A percentile compares a stretch with the other conserved stretches of the same genome.
Conservation (phyloP, 2,888 invertebrate genomes). For the Eristalis tenax region DNA sequence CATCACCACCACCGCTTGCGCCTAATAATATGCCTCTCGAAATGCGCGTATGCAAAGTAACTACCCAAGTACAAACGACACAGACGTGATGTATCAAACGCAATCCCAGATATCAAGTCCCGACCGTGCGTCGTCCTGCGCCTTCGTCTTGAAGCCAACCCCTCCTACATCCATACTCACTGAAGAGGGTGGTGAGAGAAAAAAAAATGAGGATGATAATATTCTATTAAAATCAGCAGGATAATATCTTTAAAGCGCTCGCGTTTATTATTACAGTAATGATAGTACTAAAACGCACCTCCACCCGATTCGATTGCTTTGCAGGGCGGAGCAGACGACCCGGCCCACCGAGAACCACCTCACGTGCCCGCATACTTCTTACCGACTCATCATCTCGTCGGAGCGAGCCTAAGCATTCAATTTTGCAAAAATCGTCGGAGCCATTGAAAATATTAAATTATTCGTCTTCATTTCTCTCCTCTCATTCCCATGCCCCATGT, state of each 20-base stretch:
- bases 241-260: slow-evolving; percentile 60
- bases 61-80: slow-evolving; percentile 54
- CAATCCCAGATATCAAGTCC: slow-evolving; percentile 18
- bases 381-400: not conserved
- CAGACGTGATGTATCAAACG: slow-evolving; percentile 66
- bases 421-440: slow-evolving; percentile 57
- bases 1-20: not conserved
- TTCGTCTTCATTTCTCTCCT: slow-evolving; percentile 38
- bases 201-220: slow-evolving; percentile 46
- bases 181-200: not conserved
- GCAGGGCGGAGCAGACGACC: not conserved
- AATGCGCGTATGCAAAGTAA: slow-evolving; percentile 56
- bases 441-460: slow-evolving; percentile 70
- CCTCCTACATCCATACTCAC: too few relatives aligned
- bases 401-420: slow-evolving; percentile 51
- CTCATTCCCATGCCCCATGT: not conserved
- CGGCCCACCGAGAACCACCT: not conserved
- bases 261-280: slow-evolving; percentile 58
- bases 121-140: not conserved
- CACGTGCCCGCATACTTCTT: not conserved
- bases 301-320: not conserved
- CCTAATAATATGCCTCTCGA: slow-evolving; percentile 20
- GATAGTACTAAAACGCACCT: slow-evolving; percentile 60
- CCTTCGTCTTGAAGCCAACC: not conserved
- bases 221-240: slow-evolving; percentile 71